These are phyloP conservation scores for Dichetophora obliterata DNA, from an alignment of 2,888 invertebrate species.

Conservation along the genomic window DNA sequence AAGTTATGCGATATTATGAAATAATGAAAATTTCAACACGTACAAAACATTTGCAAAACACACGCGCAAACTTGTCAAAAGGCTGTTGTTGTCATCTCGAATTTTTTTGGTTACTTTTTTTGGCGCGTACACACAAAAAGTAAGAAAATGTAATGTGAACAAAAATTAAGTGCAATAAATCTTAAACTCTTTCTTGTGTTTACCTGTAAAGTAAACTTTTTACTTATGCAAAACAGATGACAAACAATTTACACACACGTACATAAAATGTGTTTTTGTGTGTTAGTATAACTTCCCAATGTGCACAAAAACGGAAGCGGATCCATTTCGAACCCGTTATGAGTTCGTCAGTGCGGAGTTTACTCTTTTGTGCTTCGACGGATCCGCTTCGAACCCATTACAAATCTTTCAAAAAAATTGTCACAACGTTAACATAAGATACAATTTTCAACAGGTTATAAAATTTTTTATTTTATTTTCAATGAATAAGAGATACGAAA, in stretches of 20 bases:
- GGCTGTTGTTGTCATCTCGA: background rate
- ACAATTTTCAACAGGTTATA: no score
- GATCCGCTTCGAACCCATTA: no score
- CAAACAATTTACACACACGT: constrained; percentile 14
- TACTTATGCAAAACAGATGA: constrained; percentile 21
- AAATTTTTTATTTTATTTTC: no score
- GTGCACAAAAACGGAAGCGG: no score
- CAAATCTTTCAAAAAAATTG: no score
- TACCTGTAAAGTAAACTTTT: constrained; percentile 31
- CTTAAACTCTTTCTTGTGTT: constrained; percentile 22
- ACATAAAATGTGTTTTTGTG: no score
- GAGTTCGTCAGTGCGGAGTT: no score
- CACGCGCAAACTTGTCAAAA: background rate
- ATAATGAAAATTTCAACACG: background rate
- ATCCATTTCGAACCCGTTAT: no score
- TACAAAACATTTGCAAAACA: constrained; percentile 9
- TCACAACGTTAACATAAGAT: no score
- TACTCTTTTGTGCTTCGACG: no score
- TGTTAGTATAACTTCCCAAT: background rate
- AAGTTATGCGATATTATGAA: background rate
- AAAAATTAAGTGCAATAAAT: constrained; percentile 35
- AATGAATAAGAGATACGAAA: no score
- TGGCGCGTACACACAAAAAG: background rate
- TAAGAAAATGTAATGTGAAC: constrained; percentile 12
- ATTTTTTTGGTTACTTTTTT: background rate